phyloP scores from a whole-genome alignment of 2,113 vertebrate species.

The Oreocharis arfaki region DNA sequence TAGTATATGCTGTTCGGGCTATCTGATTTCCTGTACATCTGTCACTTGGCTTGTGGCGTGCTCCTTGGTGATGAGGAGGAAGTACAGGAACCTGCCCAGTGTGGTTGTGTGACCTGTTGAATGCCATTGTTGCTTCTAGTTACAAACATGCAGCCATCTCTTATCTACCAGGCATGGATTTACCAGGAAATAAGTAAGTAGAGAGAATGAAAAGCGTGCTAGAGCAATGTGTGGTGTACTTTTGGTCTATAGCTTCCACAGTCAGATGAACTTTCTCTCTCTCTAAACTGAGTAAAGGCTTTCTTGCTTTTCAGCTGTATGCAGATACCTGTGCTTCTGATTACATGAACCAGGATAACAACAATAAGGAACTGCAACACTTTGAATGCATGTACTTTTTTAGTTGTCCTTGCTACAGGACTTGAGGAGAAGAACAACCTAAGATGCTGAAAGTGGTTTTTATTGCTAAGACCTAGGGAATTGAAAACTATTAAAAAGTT shows the following conservation, averaged over 20 bases:
- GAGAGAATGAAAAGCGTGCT: background rate
- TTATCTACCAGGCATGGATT: background rate
- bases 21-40: background rate
- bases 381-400: background rate
- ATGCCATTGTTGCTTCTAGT: background rate
- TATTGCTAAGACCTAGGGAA: background rate
- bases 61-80: background rate
- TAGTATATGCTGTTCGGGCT: background rate
- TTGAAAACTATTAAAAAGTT: background rate
- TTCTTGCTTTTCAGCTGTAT: background rate
- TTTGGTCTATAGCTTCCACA: background rate
- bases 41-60: background rate
- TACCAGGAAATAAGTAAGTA: background rate
- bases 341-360: background rate
- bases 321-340: background rate
- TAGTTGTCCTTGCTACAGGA: background rate
- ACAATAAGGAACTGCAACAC: background rate
- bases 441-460: background rate
- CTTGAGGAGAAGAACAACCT: background rate
- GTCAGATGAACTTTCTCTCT: background rate
- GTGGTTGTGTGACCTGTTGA: background rate
- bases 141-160: background rate
- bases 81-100: background rate
- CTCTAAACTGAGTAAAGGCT: background rate
- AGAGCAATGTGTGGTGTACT: accelerated